Evolutionary conservation across 2,113 vertebrate species (phyloP), one percentile per base, ranked within the genome.

Genomic region (Ameiurus melas): DNA sequence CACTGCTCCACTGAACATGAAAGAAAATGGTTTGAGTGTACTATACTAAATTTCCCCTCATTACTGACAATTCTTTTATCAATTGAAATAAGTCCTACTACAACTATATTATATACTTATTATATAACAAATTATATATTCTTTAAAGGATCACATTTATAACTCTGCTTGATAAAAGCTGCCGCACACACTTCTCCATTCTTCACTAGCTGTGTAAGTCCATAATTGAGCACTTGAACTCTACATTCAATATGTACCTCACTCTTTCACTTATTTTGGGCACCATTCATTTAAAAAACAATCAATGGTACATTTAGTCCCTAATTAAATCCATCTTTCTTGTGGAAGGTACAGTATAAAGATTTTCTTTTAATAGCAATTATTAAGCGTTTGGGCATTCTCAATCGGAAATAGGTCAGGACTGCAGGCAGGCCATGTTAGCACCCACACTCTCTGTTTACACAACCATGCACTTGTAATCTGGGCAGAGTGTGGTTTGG

Each of bases 251-350:
- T 25, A 25, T 64, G 51, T 60, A n/a, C 70, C 47, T 57, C n/a
- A 60, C 25, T 51, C 22, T 47, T 64, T 25, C 13, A n/a, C 17
- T 27, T n/a, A 14, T 57, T 30, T 5, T 53, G 51, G 20, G 36
- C 39, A n/a, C 53, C 43, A 16, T 80, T 66, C 47, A 66, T 85
- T 82, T 33, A 89, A 83, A 70, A 47, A 88, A 90, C 77, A 87
- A 86, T 87, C 17, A 87, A 39, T 36, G 36, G 22, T 58, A 53
- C 33, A n/a, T 90, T 91, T 25, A 82, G 60, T 70, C 8, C 47
- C 16, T 83, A 88, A 71, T 85, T 87, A 70, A 91, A 87, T 90
- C 71, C 60, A 68, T 43, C n/a, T 90, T 55, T 90, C 64, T 75
- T 84, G 83, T 57, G 85, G 68, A 87, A 82, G 85, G 57, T 5